Conservation (phyloP, 1,140 invertebrate genomes). For the Ooceraea biroi region DNA sequence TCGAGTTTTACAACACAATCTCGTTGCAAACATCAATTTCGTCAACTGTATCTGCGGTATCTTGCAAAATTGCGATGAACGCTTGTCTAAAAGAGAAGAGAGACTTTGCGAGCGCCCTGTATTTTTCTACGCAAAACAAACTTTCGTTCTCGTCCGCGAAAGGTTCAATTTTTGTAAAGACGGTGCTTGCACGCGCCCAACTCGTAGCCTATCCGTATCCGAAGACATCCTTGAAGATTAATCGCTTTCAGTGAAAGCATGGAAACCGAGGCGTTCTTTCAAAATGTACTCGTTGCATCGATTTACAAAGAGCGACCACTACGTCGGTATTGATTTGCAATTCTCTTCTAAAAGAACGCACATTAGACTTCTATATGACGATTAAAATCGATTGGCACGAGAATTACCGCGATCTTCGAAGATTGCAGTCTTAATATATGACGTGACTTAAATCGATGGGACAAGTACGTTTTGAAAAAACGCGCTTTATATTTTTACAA, state of each 20-base stretch:
- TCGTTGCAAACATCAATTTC: background rate
- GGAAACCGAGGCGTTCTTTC: constrained; percentile 68
- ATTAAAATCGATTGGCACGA: background rate
- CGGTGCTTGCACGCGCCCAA: background rate
- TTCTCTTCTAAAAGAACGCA: background rate
- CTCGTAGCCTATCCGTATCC: constrained; percentile 20
- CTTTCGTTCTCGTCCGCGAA: constrained; percentile 31
- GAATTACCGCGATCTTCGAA: constrained; percentile 48
- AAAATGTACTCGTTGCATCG: constrained; percentile 74
- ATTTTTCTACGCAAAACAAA: constrained; percentile 47
- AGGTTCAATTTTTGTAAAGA: constrained; percentile 9
- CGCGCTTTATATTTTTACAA: constrained; percentile 79
- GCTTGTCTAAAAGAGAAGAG: background rate
- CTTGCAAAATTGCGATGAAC: background rate
- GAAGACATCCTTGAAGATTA: constrained; percentile 72
- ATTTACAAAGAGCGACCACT: background rate
- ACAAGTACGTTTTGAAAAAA: constrained; percentile 75
- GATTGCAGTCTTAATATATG: constrained; percentile 14
- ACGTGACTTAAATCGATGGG: constrained; percentile 43
- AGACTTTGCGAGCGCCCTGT: constrained; percentile 12
- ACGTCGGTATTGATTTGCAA: background rate
- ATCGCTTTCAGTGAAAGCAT: constrained; percentile 83
- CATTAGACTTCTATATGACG: constrained; percentile 13
- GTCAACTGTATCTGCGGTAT: background rate
- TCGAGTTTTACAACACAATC: background rate